Evolutionary conservation across 2,113 vertebrate genomes (phyloP).

Genomic region (Pavo muticus): DNA sequence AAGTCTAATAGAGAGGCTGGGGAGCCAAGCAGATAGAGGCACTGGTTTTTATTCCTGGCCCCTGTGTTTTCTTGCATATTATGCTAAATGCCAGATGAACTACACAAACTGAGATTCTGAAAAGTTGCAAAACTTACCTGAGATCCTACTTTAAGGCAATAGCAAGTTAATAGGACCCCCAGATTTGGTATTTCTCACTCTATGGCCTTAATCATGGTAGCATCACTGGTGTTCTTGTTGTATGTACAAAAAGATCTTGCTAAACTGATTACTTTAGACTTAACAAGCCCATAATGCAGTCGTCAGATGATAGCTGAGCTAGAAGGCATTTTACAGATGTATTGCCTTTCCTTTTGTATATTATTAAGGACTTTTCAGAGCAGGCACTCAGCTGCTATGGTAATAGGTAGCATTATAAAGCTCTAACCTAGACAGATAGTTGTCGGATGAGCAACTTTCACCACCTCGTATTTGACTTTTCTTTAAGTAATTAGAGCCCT

Average conservation of each 20-base stretch:
- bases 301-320: neutral
- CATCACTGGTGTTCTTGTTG: accelerated
- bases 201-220: neutral
- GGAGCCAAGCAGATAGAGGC: neutral
- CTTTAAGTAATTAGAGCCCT: conserved; percentile 35
- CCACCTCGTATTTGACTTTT: neutral
- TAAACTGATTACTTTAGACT: neutral
- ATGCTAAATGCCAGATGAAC: neutral
- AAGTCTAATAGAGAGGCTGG: accelerated
- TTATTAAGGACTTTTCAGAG: neutral
- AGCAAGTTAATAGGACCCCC: neutral
- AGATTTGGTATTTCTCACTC: neutral
- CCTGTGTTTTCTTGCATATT: neutral
- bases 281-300: neutral
- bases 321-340: neutral
- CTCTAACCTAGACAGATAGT: neutral
- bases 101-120: neutral
- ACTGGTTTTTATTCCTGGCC: neutral
- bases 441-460: neutral
- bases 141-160: neutral
- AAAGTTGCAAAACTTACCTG: neutral
- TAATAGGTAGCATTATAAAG: neutral
- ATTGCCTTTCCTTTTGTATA: neutral
- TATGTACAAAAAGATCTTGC: neutral
- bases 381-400: neutral